phyloP scores from a whole-genome alignment of 2,113 vertebrate genomes.

The Poeciliopsis retropinna region DNA sequence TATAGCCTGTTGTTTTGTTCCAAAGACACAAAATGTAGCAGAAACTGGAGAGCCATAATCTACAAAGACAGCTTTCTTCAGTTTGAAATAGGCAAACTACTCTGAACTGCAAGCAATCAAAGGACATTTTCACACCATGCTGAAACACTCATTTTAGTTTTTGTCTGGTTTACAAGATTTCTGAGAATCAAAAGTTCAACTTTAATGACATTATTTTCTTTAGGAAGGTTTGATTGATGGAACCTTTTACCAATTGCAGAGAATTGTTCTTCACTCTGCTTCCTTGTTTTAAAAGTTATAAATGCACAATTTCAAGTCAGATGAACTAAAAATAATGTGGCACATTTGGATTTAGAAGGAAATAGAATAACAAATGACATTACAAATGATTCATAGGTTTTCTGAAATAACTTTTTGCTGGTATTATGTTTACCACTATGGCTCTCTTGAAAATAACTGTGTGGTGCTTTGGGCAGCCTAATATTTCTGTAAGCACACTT shows the following conservation, averaged over 20 bases:
- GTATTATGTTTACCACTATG: too few relatives aligned
- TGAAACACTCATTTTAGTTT: neutral
- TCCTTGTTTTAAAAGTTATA: neutral
- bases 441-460: too few relatives aligned
- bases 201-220: neutral
- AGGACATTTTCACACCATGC: neutral
- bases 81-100: conserved; percentile 13
- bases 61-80: conserved; percentile 14
- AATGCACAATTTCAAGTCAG: neutral
- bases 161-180: neutral
- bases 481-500: neutral
- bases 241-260: neutral
- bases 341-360: neutral
- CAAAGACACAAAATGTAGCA: conserved; percentile 30
- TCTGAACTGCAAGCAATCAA: neutral
- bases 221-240: too few relatives aligned
- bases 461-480: too few relatives aligned
- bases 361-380: neutral
- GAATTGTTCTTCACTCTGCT: neutral
- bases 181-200: neutral
- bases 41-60: conserved; percentile 21
- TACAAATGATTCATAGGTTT: neutral
- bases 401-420: too few relatives aligned
- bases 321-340: conserved; percentile 6
- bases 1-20: conserved; percentile 53